A percentile compares a stretch with the other conserved stretches of the same genome.
Conservation (phyloP, 2,797 vertebrate genomes). For the Dicrostonyx torquatus region DNA sequence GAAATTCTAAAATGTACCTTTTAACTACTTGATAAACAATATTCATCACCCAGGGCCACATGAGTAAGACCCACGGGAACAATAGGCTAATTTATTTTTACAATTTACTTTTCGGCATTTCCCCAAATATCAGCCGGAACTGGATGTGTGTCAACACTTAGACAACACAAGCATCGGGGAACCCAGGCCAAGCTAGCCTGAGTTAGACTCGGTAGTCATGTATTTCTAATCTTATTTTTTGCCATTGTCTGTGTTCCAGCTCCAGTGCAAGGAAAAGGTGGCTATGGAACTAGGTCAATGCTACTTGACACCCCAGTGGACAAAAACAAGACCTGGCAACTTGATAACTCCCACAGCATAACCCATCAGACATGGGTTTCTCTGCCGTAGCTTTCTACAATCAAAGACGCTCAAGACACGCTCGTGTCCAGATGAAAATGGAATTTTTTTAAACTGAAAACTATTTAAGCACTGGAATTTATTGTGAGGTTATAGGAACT, state of each 20-base stretch:
- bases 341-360: not conserved
- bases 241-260: not conserved
- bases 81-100: constrained; percentile 5
- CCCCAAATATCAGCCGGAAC: not conserved
- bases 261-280: constrained; percentile 1
- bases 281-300: not conserved
- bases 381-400: not conserved
- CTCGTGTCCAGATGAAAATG: not conserved
- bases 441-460: not conserved
- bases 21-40: constrained; percentile 33
- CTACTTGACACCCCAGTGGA: not conserved
- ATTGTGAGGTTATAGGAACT: not conserved
- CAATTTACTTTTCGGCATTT: not conserved
- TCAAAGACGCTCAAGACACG: not conserved
- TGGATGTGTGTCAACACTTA: not conserved
- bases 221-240: not conserved
- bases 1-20: not conserved
- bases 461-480: not conserved
- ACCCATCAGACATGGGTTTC: not conserved
- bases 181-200: not conserved
- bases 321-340: not conserved
- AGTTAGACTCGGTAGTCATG: not conserved
- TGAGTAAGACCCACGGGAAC: constrained; percentile 6
- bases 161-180: not conserved
- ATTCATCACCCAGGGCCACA: not conserved